phyloP scores from a whole-genome alignment of 2,797 vertebrate species.

The Syngnathus acus region DNA sequence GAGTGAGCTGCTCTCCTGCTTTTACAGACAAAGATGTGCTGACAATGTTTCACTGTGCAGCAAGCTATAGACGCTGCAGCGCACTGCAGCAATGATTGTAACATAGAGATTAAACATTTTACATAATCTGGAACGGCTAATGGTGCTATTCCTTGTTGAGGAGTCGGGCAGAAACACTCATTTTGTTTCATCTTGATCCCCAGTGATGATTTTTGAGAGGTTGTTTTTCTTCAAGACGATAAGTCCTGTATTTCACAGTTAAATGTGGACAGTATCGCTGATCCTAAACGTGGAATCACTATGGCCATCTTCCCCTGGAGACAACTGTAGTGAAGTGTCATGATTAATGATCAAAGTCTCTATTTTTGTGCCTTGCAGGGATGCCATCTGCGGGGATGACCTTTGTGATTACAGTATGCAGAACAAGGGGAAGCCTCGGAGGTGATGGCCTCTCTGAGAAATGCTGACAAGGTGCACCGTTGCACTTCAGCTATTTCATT shows the following conservation, averaged over 20 bases:
- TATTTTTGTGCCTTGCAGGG: constrained; percentile 29
- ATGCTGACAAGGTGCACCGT: constrained; percentile 13
- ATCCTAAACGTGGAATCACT: neutral
- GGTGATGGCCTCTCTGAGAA: constrained; percentile 38
- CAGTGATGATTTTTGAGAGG: neutral
- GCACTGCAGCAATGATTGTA: constrained; percentile 24
- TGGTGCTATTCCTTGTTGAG: neutral
- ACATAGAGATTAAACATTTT: constrained; percentile 13
- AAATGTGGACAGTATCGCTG: neutral
- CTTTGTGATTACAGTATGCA: constrained; percentile 32
- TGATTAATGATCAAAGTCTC: constrained; percentile 33
- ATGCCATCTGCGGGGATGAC: constrained; percentile 51
- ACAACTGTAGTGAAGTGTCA: neutral
- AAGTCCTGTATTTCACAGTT: neutral
- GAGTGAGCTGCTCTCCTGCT: constrained; percentile 16
- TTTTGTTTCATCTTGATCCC: neutral
- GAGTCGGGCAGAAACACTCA: constrained; percentile 8
- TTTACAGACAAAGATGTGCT: constrained; percentile 37
- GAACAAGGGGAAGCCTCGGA: constrained; percentile 39
- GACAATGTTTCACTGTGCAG: constrained; percentile 34
- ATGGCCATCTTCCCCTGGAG: constrained; percentile 1
- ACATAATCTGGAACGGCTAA: neutral
- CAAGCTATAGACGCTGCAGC: constrained; percentile 30
- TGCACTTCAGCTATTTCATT: constrained; percentile 14
- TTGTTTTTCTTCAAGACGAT: no score